Percentiles rank a stretch among this genome's conserved stretches.
phyloP scores from a whole-genome alignment of 1,140 invertebrate genomes.

The Hylyphantes graminicola region DNA sequence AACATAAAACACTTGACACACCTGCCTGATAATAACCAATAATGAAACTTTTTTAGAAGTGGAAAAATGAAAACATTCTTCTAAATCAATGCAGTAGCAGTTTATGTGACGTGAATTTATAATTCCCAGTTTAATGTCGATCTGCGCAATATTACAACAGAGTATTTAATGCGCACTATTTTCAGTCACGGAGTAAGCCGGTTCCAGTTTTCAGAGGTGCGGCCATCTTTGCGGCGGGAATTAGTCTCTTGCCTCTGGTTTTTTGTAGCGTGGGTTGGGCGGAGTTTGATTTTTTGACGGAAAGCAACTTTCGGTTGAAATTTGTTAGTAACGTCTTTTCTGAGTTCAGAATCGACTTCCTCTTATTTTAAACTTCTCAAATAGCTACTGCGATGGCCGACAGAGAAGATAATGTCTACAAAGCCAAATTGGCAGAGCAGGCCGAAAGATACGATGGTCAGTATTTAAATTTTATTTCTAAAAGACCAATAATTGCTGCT shows the following conservation, averaged over 20 bases:
- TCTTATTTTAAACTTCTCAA: constrained; percentile 17
- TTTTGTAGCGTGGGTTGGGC: constrained; percentile 58
- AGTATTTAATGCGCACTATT: constrained; percentile 47
- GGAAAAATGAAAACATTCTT: too few relatives aligned
- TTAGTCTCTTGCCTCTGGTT: constrained; percentile 40
- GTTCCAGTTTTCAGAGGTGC: constrained; percentile 51
- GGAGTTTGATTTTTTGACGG: constrained; percentile 40
- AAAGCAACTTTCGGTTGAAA: constrained; percentile 1
- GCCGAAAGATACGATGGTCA: constrained; percentile 94
- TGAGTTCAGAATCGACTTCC: constrained; percentile 4
- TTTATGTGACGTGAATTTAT: constrained; percentile 30
- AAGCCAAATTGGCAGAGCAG: constrained; percentile 95
- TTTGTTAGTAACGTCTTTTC: constrained; percentile 23
- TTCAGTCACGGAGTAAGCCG: constrained; percentile 56
- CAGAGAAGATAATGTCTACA: constrained; percentile 95
- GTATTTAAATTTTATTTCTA: neutral
- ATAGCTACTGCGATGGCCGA: constrained; percentile 71
- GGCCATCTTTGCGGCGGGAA: constrained; percentile 60
- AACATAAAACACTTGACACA: too few relatives aligned
- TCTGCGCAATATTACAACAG: constrained; percentile 53
- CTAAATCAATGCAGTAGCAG: too few relatives aligned
- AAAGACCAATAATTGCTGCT: neutral
- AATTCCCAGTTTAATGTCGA: neutral
- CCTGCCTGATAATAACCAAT: too few relatives aligned
- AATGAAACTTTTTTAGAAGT: too few relatives aligned